These are phyloP conservation scores for Okapia johnstoni DNA, from an alignment of 2,113 vertebrate species.

Conservation along the genomic window DNA sequence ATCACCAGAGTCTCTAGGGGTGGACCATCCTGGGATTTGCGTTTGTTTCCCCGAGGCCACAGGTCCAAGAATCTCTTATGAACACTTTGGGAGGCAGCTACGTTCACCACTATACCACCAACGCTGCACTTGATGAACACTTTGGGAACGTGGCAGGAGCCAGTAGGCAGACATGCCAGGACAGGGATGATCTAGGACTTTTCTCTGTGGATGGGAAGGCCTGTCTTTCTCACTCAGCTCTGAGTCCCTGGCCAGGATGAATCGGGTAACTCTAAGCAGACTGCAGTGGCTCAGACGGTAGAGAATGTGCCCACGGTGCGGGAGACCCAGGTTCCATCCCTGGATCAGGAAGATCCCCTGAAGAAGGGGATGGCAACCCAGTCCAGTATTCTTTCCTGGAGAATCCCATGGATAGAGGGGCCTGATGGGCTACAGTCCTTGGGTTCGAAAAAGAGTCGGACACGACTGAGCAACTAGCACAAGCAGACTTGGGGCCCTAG, in stretches of 20 bases:
- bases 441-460: neutral
- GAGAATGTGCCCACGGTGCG: fast-evolving
- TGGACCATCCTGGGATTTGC: neutral
- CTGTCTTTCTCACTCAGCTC: no score
- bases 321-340: neutral
- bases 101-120: neutral
- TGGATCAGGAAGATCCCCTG: neutral
- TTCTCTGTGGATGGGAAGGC: neutral
- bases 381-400: neutral
- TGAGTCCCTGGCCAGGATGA: neutral
- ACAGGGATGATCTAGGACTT: neutral
- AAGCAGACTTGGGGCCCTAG: neutral
- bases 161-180: no score
- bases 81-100: neutral
- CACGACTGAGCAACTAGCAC: neutral
- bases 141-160: neutral
- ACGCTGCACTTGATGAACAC: fast-evolving
- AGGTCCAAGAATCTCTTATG: neutral
- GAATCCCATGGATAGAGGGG: neutral
- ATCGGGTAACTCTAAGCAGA: neutral
- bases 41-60: neutral
- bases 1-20: neutral
- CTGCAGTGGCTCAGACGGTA: neutral
- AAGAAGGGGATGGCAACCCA: neutral
- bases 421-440: neutral